Evolutionary conservation across 2,888 invertebrate species (phyloP).

Genomic region (Tillus elongatus): DNA sequence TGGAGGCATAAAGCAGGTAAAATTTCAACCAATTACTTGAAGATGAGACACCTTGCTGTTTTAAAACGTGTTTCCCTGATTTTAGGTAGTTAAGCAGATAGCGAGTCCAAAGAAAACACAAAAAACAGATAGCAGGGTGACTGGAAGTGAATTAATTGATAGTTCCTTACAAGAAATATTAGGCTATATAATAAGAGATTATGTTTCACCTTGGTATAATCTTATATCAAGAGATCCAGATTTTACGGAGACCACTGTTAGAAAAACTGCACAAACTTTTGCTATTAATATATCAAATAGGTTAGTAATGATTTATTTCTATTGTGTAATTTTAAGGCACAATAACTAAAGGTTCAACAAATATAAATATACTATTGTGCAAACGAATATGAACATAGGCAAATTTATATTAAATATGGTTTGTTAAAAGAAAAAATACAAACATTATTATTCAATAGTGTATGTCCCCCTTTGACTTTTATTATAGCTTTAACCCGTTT

Average conservation of each 20-base stretch:
- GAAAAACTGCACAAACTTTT: slow-evolving; percentile 60
- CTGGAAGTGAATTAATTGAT: slow-evolving; percentile 79
- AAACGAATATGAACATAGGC: too few relatives aligned
- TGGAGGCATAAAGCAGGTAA: slow-evolving; percentile 37
- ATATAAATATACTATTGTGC: too few relatives aligned
- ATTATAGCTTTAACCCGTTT: too few relatives aligned
- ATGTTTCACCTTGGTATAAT: slow-evolving; percentile 68
- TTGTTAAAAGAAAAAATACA: too few relatives aligned
- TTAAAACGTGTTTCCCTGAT: too few relatives aligned
- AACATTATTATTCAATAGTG: too few relatives aligned
- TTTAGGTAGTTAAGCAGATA: slow-evolving; percentile 31
- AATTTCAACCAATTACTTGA: background rate
- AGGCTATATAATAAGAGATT: slow-evolving; percentile 70
- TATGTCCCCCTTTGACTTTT: too few relatives aligned
- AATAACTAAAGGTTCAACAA: too few relatives aligned
- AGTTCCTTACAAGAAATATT: slow-evolving; percentile 79
- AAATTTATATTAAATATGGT: too few relatives aligned
- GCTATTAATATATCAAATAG: slow-evolving; percentile 63
- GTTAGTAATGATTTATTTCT: too few relatives aligned
- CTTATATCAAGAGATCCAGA: slow-evolving; percentile 62
- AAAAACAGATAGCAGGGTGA: slow-evolving; percentile 55
- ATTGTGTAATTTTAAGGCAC: too few relatives aligned
- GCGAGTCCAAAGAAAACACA: slow-evolving; percentile 32
- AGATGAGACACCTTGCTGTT: slow-evolving; percentile 3
- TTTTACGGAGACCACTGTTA: slow-evolving; percentile 57